Percentiles rank a stretch among this genome's conserved stretches.
phyloP scores from a whole-genome alignment of 2,113 vertebrate species.

The Peucedramus taeniatus region DNA sequence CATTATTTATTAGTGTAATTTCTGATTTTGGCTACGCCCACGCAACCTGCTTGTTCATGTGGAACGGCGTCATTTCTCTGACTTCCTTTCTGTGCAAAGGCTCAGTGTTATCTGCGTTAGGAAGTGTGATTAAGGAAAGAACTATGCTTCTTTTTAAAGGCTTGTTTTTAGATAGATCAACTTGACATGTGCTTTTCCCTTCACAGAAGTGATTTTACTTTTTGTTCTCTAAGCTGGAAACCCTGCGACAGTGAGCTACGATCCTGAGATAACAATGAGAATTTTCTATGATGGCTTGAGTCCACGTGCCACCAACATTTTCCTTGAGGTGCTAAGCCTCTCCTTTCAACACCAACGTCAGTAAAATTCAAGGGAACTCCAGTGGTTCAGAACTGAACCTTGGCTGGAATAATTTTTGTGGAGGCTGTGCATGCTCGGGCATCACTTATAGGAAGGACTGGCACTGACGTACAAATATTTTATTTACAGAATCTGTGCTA shows the following conservation, averaged over 20 bases:
- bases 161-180: neutral
- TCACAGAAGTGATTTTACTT: neutral
- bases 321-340: neutral
- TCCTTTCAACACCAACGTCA: neutral
- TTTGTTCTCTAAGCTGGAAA: neutral
- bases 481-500: neutral
- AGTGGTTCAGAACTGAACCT: neutral
- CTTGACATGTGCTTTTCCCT: neutral
- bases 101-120: neutral
- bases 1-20: slow-evolving; percentile 14
- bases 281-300: neutral
- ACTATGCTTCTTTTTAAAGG: neutral
- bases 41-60: slow-evolving; percentile 8
- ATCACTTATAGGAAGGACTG: neutral
- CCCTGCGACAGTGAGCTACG: fast-evolving
- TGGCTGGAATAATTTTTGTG: neutral
- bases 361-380: neutral
- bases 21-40: slow-evolving; percentile 17
- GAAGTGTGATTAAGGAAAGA: slow-evolving; percentile 37
- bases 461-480: fast-evolving
- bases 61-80: slow-evolving; percentile 12
- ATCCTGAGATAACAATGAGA: neutral
- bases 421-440: neutral
- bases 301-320: neutral
- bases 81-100: slow-evolving; percentile 42